These are phyloP conservation scores for Habropoda laboriosa DNA, from an alignment of 1,140 invertebrate genomes.

Conservation along the genomic window DNA sequence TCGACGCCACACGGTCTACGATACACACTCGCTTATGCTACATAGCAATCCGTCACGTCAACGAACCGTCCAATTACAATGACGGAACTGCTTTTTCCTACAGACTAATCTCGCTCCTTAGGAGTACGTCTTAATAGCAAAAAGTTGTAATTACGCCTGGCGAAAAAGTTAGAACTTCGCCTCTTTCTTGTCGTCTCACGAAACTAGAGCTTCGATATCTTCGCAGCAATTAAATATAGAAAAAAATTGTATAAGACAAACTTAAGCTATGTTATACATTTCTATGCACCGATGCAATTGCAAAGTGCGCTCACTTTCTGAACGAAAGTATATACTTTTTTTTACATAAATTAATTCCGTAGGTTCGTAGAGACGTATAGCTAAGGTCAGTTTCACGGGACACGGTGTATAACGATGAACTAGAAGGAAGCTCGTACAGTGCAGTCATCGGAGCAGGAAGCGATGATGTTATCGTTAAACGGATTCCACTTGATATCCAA, in stretches of 20 bases:
- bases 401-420: not conserved
- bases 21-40: not conserved
- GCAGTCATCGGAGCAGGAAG: slow-evolving; percentile 96
- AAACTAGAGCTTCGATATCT: no score
- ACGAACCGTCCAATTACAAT: not conserved
- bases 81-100: not conserved
- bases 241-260: no score
- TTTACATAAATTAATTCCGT: no score
- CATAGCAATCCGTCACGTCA: not conserved
- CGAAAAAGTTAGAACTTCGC: not conserved
- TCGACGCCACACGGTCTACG: not conserved
- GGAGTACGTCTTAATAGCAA: not conserved
- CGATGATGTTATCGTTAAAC: slow-evolving; percentile 97
- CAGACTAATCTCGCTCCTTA: not conserved
- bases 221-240: no score
- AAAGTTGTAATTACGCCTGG: not conserved
- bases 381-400: no score
- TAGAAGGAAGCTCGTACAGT: slow-evolving; percentile 84
- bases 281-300: no score
- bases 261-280: no score
- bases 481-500: slow-evolving; percentile 95
- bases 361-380: no score
- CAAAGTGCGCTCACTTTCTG: no score
- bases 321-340: no score
- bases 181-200: no score